Evolutionary conservation across 2,113 vertebrate genomes (phyloP).

Genomic region (Ictalurus furcatus): DNA sequence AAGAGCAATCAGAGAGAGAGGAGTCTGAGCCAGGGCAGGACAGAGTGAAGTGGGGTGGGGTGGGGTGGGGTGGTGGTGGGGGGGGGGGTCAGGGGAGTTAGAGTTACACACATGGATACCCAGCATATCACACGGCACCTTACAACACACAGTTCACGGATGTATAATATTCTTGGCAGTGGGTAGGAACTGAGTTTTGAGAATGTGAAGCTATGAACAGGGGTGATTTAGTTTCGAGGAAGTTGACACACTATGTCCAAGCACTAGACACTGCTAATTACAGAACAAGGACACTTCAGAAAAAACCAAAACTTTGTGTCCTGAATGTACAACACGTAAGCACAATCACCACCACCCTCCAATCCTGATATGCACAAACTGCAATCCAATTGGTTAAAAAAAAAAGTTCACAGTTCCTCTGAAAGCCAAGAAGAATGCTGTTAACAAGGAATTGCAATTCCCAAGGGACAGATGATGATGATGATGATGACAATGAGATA

Average conservation of each 20-base stretch:
- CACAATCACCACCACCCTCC: conserved; percentile 14
- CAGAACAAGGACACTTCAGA: conserved; percentile 26
- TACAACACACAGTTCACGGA: conserved; percentile 18
- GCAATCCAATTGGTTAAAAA: background rate
- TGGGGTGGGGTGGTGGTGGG: conserved; percentile 40
- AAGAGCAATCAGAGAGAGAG: conserved; percentile 70
- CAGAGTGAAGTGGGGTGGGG: conserved; percentile 21
- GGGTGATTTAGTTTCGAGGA: conserved; percentile 70
- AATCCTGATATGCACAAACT: background rate
- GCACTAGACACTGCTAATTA: conserved; percentile 43
- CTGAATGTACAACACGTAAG: conserved; percentile 28
- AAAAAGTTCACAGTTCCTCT: background rate
- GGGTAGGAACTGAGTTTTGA: conserved; percentile 7
- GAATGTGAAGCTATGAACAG: conserved; percentile 42
- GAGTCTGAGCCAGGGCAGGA: conserved; percentile 45
- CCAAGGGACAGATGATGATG: conserved; percentile 53
- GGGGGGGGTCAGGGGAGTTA: conserved; percentile 39
- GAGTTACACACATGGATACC: conserved; percentile 51
- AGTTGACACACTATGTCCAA: conserved; percentile 56
- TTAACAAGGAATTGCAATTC: conserved; percentile 43
- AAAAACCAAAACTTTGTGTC: conserved; percentile 21
- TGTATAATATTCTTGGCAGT: conserved; percentile 24
- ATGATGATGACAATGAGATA: conserved; percentile 57
- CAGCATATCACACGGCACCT: conserved; percentile 5
- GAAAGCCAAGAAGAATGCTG: conserved; percentile 1